phyloP scores from a whole-genome alignment of 1,140 invertebrate genomes.

The Drosophila santomea region DNA sequence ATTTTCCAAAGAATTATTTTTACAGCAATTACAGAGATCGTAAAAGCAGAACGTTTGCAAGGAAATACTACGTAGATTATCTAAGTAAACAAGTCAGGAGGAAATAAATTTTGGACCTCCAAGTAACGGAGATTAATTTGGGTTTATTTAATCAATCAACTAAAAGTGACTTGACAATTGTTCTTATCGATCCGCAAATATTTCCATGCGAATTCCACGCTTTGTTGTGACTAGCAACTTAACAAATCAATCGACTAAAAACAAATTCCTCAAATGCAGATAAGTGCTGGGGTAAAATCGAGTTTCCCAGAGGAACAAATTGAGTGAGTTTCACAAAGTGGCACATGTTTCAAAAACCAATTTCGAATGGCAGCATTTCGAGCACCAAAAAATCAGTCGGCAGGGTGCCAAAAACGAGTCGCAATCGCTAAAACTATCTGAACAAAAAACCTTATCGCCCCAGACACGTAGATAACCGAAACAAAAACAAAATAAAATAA shows the following conservation, averaged over 20 bases:
- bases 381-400: slow-evolving; percentile 15
- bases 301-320: neutral
- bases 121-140: neutral
- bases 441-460: slow-evolving; percentile 57
- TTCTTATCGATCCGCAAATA: slow-evolving; percentile 8
- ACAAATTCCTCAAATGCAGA: neutral
- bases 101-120: neutral
- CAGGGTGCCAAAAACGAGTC: slow-evolving; percentile 26
- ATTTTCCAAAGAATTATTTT: neutral
- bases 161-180: neutral
- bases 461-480: slow-evolving; percentile 53
- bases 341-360: neutral
- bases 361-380: slow-evolving; percentile 5
- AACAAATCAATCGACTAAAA: slow-evolving; percentile 13
- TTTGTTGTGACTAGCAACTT: neutral
- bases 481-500: neutral
- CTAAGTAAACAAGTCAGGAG: neutral
- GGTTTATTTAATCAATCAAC: slow-evolving; percentile 14
- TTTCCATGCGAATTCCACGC: slow-evolving; percentile 9
- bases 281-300: neutral
- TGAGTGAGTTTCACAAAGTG: neutral
- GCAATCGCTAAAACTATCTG: slow-evolving; percentile 31
- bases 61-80: neutral
- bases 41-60: neutral
- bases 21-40: neutral